phyloP scores from a whole-genome alignment of 2,888 invertebrate species.

The Desoria tigrina region DNA sequence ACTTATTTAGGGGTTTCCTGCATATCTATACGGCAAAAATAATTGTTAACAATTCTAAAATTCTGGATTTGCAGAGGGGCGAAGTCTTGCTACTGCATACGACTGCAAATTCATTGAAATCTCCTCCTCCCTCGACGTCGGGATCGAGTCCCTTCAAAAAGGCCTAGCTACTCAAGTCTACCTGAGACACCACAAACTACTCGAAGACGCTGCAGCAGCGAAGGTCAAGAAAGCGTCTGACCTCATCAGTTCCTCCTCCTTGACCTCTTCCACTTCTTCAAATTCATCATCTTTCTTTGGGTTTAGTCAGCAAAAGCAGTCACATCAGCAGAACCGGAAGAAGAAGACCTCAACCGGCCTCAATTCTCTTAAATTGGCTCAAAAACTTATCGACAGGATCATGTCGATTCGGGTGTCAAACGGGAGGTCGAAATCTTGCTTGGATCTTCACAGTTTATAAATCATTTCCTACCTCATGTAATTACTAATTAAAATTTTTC shows the following conservation, averaged over 20 bases:
- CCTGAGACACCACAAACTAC: constrained; percentile 24
- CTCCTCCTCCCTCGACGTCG: constrained; percentile 37
- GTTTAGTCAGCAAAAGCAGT: neutral
- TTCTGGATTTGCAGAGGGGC: constrained; percentile 25
- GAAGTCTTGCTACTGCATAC: constrained; percentile 34
- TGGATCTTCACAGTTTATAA: constrained; percentile 39
- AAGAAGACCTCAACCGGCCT: constrained; percentile 30
- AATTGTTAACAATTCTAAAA: neutral
- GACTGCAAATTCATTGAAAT: constrained; percentile 42
- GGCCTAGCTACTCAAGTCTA: constrained; percentile 37
- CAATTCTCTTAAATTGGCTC: constrained; percentile 32
- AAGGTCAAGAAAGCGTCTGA: constrained; percentile 22
- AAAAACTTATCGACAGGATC: constrained; percentile 34
- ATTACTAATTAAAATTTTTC: too few species aligned
- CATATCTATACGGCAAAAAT: neutral
- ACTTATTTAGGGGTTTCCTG: neutral
- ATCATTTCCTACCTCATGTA: too few species aligned
- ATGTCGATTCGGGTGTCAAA: constrained; percentile 30
- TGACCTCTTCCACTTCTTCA: neutral
- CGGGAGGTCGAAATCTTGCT: constrained; percentile 37
- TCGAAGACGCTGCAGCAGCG: constrained; percentile 19
- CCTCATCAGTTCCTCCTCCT: constrained; percentile 22
- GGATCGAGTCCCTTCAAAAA: constrained; percentile 32
- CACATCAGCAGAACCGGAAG: constrained; percentile 20
- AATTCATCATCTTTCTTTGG: neutral